These are phyloP conservation scores for Agrotis ipsilon DNA, from an alignment of 2,888 invertebrate genomes.

Conservation along the genomic window DNA sequence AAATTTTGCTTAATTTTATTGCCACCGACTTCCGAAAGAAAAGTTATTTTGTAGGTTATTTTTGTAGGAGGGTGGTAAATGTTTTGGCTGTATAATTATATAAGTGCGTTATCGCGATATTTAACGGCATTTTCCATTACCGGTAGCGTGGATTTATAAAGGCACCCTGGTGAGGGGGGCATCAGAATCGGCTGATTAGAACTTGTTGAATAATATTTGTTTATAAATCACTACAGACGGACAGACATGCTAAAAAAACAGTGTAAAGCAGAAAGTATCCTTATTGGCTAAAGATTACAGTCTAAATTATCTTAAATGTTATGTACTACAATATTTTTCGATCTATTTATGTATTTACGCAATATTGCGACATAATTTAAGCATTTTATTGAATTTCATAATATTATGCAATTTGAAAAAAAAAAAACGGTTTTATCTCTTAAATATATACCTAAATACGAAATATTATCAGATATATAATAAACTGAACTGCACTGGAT, in stretches of 20 bases:
- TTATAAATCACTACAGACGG: background rate
- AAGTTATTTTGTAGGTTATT: too few species aligned
- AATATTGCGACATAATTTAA: background rate
- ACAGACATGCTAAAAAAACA: background rate
- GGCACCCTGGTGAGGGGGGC: too few species aligned
- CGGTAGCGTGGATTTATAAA: too few species aligned
- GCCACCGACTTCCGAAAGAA: too few species aligned
- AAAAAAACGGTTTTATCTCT: background rate
- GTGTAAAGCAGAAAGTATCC: background rate
- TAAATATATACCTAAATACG: too few species aligned
- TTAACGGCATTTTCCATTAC: too few species aligned
- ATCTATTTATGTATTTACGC: background rate
- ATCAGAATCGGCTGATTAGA: too few species aligned
- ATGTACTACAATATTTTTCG: background rate
- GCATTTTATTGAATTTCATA: background rate
- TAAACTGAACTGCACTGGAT: background rate
- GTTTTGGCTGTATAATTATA: too few species aligned
- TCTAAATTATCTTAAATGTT: background rate
- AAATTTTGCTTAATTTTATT: too few species aligned
- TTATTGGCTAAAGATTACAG: background rate
- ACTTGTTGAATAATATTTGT: too few species aligned
- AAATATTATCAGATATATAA: background rate
- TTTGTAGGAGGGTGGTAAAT: too few species aligned
- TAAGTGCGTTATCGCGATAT: background rate
- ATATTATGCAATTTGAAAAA: constrained; percentile 13